Base-by-base conservation (phyloP, 2,797 vertebrate genomes). In the Columba guinea region DNA sequence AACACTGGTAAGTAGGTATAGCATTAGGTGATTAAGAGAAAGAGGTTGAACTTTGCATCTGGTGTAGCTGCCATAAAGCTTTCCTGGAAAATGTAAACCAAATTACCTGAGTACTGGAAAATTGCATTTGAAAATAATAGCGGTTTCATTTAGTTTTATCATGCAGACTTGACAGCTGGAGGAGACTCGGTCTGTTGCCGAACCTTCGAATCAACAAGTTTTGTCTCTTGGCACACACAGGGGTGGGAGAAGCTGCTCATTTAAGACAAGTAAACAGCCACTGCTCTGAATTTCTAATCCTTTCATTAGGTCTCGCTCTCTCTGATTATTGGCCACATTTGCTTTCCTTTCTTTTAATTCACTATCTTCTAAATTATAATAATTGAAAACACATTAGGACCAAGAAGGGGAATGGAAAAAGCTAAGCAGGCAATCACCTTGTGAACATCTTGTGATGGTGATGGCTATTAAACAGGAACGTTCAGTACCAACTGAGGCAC, bases 401-500 rank as follows among this genome's bases (percentile, higher is more conserved):
- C 87, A 83, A 95, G 92, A 94, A 89, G 65, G 51, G 65, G 87
- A 95, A 84, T 82, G 58, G 77, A 78, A 96, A 95, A 96, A 97
- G 88, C 96, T 88, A 95, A 94, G 71, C 82, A 96, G 97, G 95
- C 91, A 97, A 96, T 98, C 97, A 97, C 96, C 97, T 97, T 97
- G 97, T 97, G 97, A 98, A 97, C 95, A 97, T 98, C 93, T 97
- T 97, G 94, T 93, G 95, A 93, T 94, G 95, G 89, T 95, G 94
- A 97, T 97, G 95, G 97, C 96, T 97, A 89, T 97, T 98, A 98
- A 98, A 97, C 96, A 97, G 96, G 92, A 97, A 97, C 18, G 90
- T 94, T 95, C 86, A 79, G 94, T 90, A 97, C 97, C 97, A 97
- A 97, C 96, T 92, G 96, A 98, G 96, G 97, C 97, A 97, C 96